Conservation (phyloP, 2,888 invertebrate species). For the Ephialtes manifestator region DNA sequence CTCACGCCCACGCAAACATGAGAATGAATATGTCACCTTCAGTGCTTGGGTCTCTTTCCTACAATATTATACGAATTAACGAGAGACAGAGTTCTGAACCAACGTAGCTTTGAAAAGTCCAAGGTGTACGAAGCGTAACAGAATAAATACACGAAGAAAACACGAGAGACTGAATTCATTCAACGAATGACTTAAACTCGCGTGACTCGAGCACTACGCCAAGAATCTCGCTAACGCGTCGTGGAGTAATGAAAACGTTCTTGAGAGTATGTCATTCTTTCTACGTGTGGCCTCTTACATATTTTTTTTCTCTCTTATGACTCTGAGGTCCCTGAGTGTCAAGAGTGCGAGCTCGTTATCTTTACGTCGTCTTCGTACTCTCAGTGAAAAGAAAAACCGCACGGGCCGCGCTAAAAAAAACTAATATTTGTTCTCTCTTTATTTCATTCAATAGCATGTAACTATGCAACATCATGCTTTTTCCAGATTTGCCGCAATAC, state of each 20-base stretch:
- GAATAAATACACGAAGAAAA: not conserved
- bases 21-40: slow-evolving; percentile 10
- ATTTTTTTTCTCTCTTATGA: slow-evolving; percentile 4
- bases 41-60: not conserved
- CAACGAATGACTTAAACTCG: slow-evolving; percentile 23
- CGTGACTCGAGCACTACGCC: slow-evolving; percentile 2
- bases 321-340: slow-evolving; percentile 8
- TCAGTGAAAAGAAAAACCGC: not conserved
- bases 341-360: slow-evolving; percentile 39
- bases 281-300: slow-evolving; percentile 9
- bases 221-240: slow-evolving; percentile 11
- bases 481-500: not conserved
- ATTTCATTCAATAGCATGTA: not conserved
- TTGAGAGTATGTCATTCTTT: slow-evolving; percentile 30
- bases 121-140: not conserved
- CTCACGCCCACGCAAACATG: not conserved
- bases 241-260: slow-evolving; percentile 5
- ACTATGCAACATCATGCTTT: slow-evolving; percentile 18
- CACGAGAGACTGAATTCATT: slow-evolving; percentile 35
- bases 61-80: slow-evolving; percentile 4
- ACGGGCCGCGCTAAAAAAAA: not conserved
- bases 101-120: not conserved
- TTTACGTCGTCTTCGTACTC: not conserved
- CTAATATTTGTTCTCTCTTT: slow-evolving; percentile 10
- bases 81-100: not conserved